Conservation (phyloP, 2,797 vertebrate species). For the Danio aesculapii region DNA sequence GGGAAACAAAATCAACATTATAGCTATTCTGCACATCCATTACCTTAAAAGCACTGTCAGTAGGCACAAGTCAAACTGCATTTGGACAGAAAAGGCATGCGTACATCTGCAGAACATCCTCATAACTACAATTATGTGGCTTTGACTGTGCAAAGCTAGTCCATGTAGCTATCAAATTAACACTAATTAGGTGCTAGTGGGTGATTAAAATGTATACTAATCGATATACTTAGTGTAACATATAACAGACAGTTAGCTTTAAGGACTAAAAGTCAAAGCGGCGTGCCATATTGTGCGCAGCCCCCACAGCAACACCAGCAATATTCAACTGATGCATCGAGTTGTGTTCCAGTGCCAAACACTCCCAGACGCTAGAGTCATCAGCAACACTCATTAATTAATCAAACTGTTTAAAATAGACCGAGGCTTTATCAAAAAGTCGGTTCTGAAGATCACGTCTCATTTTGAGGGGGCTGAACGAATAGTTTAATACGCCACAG, state of each 20-base stretch:
- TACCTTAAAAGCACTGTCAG: too few species aligned
- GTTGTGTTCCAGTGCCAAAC: slow-evolving; percentile 47
- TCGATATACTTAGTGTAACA: background rate
- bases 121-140: too few species aligned
- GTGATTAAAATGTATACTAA: background rate
- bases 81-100: too few species aligned
- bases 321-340: slow-evolving; percentile 46
- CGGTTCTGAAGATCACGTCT: background rate
- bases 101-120: too few species aligned
- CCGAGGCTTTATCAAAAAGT: background rate
- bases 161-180: background rate
- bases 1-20: too few species aligned
- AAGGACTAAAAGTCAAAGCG: background rate
- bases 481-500: slow-evolving; percentile 43
- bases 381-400: slow-evolving; percentile 10
- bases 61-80: too few species aligned
- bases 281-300: slow-evolving; percentile 38
- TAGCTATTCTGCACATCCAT: too few species aligned
- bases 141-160: too few species aligned
- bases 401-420: background rate
- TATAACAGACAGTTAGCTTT: slow-evolving; percentile 9
- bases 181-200: background rate
- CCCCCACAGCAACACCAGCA: slow-evolving; percentile 47
- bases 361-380: slow-evolving; percentile 41
- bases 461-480: background rate